phyloP scores from a whole-genome alignment of 2,113 vertebrate genomes.

The Otolemur garnettii region DNA sequence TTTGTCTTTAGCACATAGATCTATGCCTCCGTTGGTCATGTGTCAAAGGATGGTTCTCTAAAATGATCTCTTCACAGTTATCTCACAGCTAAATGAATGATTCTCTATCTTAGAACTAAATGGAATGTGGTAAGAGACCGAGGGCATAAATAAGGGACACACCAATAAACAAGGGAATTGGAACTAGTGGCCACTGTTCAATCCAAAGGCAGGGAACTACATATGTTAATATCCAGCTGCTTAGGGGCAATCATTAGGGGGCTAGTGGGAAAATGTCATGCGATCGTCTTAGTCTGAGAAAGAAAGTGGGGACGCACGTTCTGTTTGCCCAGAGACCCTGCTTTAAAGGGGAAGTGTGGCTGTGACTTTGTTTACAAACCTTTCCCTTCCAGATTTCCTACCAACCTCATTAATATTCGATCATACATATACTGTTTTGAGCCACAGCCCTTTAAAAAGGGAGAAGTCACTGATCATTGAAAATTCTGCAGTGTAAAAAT shows the following conservation, averaged over 20 bases:
- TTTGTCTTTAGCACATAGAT: slow-evolving; percentile 56
- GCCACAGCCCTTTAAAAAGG: neutral
- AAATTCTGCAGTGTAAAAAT: neutral
- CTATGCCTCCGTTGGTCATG: neutral
- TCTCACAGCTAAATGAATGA: neutral
- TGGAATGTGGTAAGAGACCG: neutral
- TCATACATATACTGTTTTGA: neutral
- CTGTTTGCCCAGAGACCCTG: neutral
- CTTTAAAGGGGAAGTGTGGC: neutral
- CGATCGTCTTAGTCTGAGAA: neutral
- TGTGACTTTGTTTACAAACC: neutral
- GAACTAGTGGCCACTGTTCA: neutral
- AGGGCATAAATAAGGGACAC: neutral
- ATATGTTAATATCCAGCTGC: neutral
- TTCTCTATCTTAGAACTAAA: neutral
- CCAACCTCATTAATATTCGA: slow-evolving; percentile 23
- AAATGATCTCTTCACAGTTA: slow-evolving; percentile 28
- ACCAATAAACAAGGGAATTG: neutral
- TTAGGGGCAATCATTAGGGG: neutral
- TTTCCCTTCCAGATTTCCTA: neutral
- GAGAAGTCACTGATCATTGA: neutral
- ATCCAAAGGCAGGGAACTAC: neutral
- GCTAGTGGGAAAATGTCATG: neutral
- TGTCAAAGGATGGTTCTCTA: slow-evolving; percentile 16
- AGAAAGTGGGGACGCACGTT: neutral